A percentile compares a stretch with the other conserved stretches of the same genome.
Evolutionary conservation across 2,113 vertebrate genomes (phyloP).

Genomic region (Grammomys dolichurus): DNA sequence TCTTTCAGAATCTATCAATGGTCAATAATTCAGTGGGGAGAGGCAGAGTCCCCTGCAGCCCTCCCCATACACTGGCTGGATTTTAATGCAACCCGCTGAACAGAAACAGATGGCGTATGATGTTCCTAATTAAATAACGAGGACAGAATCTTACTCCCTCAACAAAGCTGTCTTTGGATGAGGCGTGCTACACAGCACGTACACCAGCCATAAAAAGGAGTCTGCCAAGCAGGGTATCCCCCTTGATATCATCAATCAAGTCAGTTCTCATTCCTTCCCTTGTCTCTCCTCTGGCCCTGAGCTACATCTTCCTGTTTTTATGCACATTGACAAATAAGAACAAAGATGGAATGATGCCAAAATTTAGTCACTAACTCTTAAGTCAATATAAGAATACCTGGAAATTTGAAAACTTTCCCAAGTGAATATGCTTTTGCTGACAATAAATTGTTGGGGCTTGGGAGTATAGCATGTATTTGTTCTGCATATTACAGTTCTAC

Average conservation of each 20-base stretch:
- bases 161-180: constrained; percentile 48
- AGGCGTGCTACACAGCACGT: constrained; percentile 6
- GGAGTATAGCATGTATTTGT: background rate
- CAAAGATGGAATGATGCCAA: background rate
- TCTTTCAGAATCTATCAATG: background rate
- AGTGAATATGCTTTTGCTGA: background rate
- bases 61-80: background rate
- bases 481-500: background rate
- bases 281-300: background rate
- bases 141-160: background rate
- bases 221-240: background rate
- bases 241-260: background rate
- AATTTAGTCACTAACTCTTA: background rate
- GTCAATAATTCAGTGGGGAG: constrained; percentile 2
- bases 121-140: constrained; percentile 42
- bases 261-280: background rate
- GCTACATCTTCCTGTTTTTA: background rate
- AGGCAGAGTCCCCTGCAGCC: background rate
- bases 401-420: background rate
- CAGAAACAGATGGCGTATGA: constrained; percentile 68
- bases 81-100: constrained; percentile 27
- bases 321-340: background rate
- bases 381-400: background rate
- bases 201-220: background rate
- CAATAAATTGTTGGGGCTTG: background rate